phyloP scores from a whole-genome alignment of 2,113 vertebrate genomes.

The Lepus americanus region DNA sequence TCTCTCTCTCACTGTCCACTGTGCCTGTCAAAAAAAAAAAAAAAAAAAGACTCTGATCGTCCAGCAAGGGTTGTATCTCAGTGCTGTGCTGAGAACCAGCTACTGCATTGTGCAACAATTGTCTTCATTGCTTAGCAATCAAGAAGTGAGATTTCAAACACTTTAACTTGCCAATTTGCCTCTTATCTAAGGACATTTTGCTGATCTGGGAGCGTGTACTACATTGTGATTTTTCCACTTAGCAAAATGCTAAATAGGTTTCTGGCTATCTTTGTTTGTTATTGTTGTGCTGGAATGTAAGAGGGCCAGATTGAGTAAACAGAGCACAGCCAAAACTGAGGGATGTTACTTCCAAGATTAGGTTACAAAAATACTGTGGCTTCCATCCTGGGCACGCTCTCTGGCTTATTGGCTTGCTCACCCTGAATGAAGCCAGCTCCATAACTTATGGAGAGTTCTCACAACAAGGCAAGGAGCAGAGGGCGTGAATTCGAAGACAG shows the following conservation, averaged over 20 bases:
- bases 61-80: not conserved
- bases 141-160: slow-evolving; percentile 26
- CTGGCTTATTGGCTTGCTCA: not conserved
- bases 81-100: not conserved
- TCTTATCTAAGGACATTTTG: not conserved
- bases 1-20: too few relatives aligned
- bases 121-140: not conserved
- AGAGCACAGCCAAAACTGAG: not conserved
- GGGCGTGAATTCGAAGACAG: too few relatives aligned
- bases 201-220: not conserved
- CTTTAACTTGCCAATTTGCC: not conserved
- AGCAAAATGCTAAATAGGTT: not conserved
- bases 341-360: not conserved
- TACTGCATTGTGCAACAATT: too few relatives aligned
- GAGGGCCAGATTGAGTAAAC: not conserved
- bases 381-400: not conserved
- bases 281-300: too few relatives aligned
- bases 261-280: not conserved
- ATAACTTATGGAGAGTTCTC: not conserved
- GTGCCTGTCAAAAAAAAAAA: too few relatives aligned
- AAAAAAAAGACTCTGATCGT: not conserved
- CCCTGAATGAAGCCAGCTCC: not conserved
- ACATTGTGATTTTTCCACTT: not conserved
- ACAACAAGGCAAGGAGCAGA: not conserved
- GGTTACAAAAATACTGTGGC: not conserved